Conservation (phyloP, 2,113 vertebrate genomes). For the Calyptomena viridis region DNA sequence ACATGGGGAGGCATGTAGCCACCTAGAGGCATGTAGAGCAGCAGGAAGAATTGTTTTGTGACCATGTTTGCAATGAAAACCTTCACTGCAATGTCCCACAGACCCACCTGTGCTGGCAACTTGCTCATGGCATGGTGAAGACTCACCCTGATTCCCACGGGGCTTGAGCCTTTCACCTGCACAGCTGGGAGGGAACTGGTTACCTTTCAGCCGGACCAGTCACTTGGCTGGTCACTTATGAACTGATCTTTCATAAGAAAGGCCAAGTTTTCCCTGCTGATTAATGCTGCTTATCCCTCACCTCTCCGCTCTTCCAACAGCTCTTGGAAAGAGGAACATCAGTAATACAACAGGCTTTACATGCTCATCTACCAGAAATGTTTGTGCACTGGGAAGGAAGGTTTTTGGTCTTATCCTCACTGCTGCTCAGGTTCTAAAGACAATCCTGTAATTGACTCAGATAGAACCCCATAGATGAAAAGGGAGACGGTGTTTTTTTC, state of each 20-base stretch:
- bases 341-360: not conserved
- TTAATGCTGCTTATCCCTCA: not conserved
- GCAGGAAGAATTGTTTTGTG: not conserved
- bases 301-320: not conserved
- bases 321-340: not conserved
- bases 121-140: rapidly evolving
- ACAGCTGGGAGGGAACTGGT: rapidly evolving
- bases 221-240: not conserved
- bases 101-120: not conserved
- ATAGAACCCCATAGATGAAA: not conserved
- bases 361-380: not conserved
- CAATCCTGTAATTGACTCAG: too few relatives aligned
- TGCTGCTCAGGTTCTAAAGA: too few relatives aligned
- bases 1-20: not conserved
- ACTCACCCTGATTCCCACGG: not conserved
- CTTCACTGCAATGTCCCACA: not conserved
- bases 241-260: not conserved
- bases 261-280: not conserved
- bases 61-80: not conserved
- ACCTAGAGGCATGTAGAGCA: not conserved
- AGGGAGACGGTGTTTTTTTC: not conserved
- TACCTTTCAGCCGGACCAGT: not conserved
- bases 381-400: not conserved
- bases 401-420: not conserved
- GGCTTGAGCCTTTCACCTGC: not conserved